Evolutionary conservation across 1,140 invertebrate genomes (phyloP), one percentile per base, ranked within the genome.

Genomic region (Limonius californicus): DNA sequence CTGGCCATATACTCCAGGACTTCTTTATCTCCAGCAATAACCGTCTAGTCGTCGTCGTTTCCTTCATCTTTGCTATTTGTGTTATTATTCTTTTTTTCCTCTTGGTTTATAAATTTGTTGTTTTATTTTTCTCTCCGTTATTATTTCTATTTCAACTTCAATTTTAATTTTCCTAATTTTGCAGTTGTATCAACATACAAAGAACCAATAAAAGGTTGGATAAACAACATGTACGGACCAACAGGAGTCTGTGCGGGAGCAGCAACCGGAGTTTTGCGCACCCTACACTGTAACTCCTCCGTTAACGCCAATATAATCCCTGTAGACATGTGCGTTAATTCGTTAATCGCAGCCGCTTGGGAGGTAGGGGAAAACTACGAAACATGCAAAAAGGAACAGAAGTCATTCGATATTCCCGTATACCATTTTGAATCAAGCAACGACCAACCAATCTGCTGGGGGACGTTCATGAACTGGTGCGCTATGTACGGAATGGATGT

Each of bases 171-270:
- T 58, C n/a, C 11, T 57, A 53, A 57, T 42, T 35, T 80, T 78
- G 12, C 76, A 87, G 91, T 96, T 21, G 85, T 92, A 19, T 89
- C 91, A 0, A 89, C 91, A 1, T 91, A 89, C 77, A 84, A 86
- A 57, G 92, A 95, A 69, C 86, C 87, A 0, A 72, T 85, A 0
- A 72, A 78, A 32, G 88, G 89, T 4, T 95, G 92, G 90, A 92
- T 95, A 35, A 94, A 97, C 74, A 97, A 96, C 71, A 82, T 94
- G 73, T 96, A 96, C 74, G 94, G 94, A 30, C 91, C 93, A 2
- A 92, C 90, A 59, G 93, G 89, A 2, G 71, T 73, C 7, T 53
- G 30, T 27, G 70, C 70, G 7, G 79, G 76, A 6, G 70, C 75
- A 50, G 84, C 80, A n/a, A 82, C 88, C 57, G 92, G 92, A 21